Conservation (phyloP, 30 jellyfish, hydroid and myxozoan genomes). For the Catostylus mosaicus region DNA sequence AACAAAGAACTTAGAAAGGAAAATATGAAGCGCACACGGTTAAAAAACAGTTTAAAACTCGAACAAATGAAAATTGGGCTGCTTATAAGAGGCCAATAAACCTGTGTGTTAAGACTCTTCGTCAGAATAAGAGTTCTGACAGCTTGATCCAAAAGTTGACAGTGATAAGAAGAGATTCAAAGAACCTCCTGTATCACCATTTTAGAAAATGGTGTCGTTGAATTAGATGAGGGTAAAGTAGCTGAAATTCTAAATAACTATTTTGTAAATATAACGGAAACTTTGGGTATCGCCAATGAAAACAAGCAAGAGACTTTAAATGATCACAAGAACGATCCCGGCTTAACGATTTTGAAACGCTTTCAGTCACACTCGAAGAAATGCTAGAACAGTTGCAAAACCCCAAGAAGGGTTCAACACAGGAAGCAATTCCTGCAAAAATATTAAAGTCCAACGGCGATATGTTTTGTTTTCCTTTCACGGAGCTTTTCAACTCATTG, state of each 20-base stretch:
- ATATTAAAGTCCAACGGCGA: neutral
- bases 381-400: neutral
- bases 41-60: too few relatives aligned
- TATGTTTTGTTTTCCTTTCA: neutral
- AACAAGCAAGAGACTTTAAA: neutral
- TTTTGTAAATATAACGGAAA: neutral
- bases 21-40: too few relatives aligned
- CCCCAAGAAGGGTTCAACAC: neutral
- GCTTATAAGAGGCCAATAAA: too few relatives aligned
- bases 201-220: too few relatives aligned
- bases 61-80: too few relatives aligned
- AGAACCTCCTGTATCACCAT: too few relatives aligned
- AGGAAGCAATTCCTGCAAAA: conserved; percentile 9
- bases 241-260: neutral
- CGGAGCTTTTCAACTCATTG: neutral
- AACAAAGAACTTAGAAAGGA: too few relatives aligned
- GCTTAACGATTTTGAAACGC: neutral
- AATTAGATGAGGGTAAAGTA: neutral
- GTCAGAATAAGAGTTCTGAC: too few relatives aligned
- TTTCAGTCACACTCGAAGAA: neutral
- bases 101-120: too few relatives aligned
- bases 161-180: too few relatives aligned
- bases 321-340: neutral
- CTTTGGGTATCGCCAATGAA: too few relatives aligned
- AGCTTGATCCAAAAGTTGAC: too few relatives aligned